These are phyloP conservation scores for Bubo blakistoni DNA, from an alignment of 2,113 vertebrate species.

Conservation along the genomic window DNA sequence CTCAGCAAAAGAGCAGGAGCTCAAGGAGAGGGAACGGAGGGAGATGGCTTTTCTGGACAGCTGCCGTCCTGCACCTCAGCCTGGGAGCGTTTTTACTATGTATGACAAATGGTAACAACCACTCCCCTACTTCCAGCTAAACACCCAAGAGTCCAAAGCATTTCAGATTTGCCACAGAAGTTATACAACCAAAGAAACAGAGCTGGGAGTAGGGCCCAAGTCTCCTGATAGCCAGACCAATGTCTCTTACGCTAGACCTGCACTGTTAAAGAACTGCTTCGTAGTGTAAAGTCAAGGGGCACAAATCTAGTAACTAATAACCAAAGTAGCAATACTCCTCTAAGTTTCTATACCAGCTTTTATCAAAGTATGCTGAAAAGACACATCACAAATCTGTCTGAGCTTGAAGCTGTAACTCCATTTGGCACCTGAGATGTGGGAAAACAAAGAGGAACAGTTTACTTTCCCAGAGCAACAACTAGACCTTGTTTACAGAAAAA, in stretches of 20 bases:
- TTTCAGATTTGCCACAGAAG: not conserved
- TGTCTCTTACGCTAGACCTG: not conserved
- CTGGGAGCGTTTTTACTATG: not conserved
- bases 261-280: not conserved
- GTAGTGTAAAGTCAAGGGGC: not conserved
- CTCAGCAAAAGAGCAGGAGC: not conserved
- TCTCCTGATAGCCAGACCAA: not conserved
- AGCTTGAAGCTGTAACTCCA: not conserved
- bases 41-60: not conserved
- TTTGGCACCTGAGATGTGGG: not conserved
- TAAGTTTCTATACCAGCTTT: not conserved
- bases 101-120: not conserved
- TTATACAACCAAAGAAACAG: not conserved
- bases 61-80: not conserved
- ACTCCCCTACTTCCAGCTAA: not conserved
- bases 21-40: not conserved
- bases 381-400: not conserved
- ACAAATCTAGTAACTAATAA: not conserved
- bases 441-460: slow-evolving; percentile 1
- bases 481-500: not conserved
- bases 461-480: slow-evolving; percentile 11
- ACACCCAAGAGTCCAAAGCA: not conserved
- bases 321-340: not conserved
- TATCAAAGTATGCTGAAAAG: not conserved
- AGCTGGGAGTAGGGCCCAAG: not conserved